Base-by-base conservation (phyloP, 2,113 vertebrate genomes). In the Anthoscopus minutus region DNA sequence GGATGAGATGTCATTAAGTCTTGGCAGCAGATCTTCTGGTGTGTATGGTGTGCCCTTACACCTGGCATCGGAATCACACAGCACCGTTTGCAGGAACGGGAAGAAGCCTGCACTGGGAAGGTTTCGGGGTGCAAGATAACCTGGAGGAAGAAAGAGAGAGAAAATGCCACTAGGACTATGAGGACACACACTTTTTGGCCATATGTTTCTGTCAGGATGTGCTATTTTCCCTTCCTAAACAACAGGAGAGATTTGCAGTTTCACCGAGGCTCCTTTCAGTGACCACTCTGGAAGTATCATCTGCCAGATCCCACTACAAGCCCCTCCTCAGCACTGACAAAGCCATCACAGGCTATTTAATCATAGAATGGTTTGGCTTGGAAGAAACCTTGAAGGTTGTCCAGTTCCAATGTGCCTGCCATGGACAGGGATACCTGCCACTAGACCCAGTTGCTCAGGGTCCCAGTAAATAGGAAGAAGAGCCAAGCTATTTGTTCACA, bases 101-200 rank as follows among this genome's bases (percentile, higher is more conserved):
- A 99, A 98, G 95, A 99, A 98, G 23, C 99, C 99, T 0, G 99
- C 93, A 45, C 99, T 99, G 27, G 99, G 99, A 48, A 99, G 99
- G 93, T 99, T 99, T 88, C 98, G 97, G 18, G 99, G 99, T 66
- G 97, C 98, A 35, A 98, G 98, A 64, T 99, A 99, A 97, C 99
- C 99, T 99, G 95, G 21, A 98, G 86, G 86, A 81, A 78, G 30
- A 47, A 40, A 11, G 31, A 65, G n/a, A 74, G 70, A 64, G 58
- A 42, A 86, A 77, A 85, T 70, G 11, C 21, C 9, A 50, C 95
- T 81, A 73, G 12, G n/a, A 56, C 12, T 10, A 78, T 5, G 38
- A 2, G 0, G 65, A 73, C 3, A 1, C 27, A 50, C 18, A 45
- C 15, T 30, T 69, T 42, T 58, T 50, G 24, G 62, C 38, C 54